Evolutionary conservation across 1,140 invertebrate genomes (phyloP).

Genomic region (Rhagoletis pomonella): DNA sequence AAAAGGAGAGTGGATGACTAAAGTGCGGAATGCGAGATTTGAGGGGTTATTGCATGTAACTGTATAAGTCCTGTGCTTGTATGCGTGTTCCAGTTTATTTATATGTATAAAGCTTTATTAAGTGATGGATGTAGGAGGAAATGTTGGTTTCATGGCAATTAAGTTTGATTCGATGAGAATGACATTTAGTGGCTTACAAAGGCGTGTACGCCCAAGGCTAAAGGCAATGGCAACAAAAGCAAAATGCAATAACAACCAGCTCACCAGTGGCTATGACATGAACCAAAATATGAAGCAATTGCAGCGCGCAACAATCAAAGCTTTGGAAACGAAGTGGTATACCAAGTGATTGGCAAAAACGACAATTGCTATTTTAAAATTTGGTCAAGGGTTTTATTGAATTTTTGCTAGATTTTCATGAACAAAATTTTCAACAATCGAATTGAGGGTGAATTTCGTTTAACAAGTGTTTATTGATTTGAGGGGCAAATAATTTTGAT

Average conservation of each 20-base stretch:
- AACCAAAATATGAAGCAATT: neutral
- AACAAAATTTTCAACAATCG: neutral
- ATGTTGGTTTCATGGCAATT: slow-evolving; percentile 46
- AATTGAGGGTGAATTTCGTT: neutral
- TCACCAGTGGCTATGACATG: too few species aligned
- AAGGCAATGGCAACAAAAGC: neutral
- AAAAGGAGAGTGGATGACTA: neutral
- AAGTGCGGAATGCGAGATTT: neutral
- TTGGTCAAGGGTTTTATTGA: slow-evolving; percentile 42
- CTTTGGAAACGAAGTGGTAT: slow-evolving; percentile 37
- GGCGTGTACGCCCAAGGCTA: slow-evolving; percentile 9
- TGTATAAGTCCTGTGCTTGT: neutral
- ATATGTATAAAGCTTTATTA: slow-evolving; percentile 35
- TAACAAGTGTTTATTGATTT: neutral
- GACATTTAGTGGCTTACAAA: slow-evolving; percentile 23
- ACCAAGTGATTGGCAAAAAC: slow-evolving; percentile 23
- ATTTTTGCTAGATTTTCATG: neutral
- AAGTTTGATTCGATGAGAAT: slow-evolving; percentile 37
- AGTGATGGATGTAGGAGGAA: slow-evolving; percentile 32
- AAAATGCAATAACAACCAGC: neutral
- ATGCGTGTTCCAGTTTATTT: neutral
- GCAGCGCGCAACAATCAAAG: neutral
- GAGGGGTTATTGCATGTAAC: neutral
- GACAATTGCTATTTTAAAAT: neutral
- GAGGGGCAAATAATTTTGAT: neutral